A percentile compares a stretch with the other conserved stretches of the same genome.
phyloP scores from a whole-genome alignment of 2,888 invertebrate species.

The Chaitophorus viminalis region DNA sequence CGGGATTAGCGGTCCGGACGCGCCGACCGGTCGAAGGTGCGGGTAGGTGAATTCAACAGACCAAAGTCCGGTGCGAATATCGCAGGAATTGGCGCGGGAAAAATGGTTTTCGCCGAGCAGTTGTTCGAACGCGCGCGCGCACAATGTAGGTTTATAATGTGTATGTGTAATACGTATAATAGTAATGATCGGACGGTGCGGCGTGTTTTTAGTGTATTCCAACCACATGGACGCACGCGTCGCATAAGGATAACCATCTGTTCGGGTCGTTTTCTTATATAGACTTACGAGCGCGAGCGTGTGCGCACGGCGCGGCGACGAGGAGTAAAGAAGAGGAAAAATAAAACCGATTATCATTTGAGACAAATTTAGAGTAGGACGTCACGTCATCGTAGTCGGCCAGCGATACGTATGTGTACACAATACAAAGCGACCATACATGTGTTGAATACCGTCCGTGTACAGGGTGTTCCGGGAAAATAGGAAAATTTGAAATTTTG shows the following conservation, averaged over 20 bases:
- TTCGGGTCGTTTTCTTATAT: slow-evolving; percentile 47
- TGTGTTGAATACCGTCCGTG: neutral
- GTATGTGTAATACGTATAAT: neutral
- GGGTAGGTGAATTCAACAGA: neutral
- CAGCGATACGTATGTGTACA: neutral
- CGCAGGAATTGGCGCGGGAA: slow-evolving; percentile 42
- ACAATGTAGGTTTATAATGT: too few species aligned
- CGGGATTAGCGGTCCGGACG: neutral
- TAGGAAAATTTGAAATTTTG: too few species aligned
- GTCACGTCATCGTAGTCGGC: slow-evolving; percentile 1
- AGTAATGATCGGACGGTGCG: slow-evolving; percentile 27
- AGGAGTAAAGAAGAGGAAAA: neutral
- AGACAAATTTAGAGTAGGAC: slow-evolving; percentile 60
- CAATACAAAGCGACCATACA: too few species aligned
- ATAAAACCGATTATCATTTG: slow-evolving; percentile 58
- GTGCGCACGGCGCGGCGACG: too few species aligned
- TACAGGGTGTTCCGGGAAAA: neutral
- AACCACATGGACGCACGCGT: slow-evolving; percentile 53
- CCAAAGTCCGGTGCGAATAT: slow-evolving; percentile 17
- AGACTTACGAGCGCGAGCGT: neutral
- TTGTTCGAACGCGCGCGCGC: slow-evolving; percentile 28
- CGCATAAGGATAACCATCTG: slow-evolving; percentile 61
- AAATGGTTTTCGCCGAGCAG: slow-evolving; percentile 53
- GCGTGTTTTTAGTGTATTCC: neutral
- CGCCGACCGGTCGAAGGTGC: neutral